phyloP scores from a whole-genome alignment of 37 sponge, comb jelly and placozoan species.

The Mnemiopsis leidyi region DNA sequence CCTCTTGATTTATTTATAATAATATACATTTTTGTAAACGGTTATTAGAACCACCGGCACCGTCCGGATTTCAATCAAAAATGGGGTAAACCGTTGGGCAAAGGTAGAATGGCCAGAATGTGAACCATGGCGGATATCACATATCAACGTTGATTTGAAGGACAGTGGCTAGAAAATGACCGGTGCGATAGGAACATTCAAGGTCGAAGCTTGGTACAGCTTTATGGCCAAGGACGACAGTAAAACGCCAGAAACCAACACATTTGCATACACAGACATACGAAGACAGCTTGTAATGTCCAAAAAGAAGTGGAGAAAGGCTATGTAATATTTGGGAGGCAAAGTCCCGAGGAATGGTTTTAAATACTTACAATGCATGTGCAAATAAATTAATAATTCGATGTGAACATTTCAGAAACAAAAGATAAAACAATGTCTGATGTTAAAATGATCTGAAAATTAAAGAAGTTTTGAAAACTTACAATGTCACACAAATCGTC shows the following conservation, averaged over 20 bases:
- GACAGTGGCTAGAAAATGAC: background rate
- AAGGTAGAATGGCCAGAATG: background rate
- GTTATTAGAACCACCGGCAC: no score
- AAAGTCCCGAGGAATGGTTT: background rate
- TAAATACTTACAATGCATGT: no score
- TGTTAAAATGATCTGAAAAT: no score
- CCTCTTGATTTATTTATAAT: no score
- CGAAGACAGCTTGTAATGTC: background rate
- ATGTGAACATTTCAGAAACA: no score
- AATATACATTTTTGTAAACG: no score
- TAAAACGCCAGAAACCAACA: background rate
- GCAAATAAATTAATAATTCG: no score
- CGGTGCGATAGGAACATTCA: background rate
- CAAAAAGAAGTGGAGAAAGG: background rate
- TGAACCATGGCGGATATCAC: background rate
- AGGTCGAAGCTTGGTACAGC: background rate
- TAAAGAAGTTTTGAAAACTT: no score
- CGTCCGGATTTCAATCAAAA: no score
- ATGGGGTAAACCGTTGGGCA: background rate
- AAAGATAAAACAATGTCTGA: no score
- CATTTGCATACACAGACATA: background rate
- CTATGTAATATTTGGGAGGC: background rate
- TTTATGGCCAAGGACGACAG: background rate
- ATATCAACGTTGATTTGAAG: background rate
- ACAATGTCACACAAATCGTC: background rate